These are phyloP conservation scores for Liasis olivaceus DNA, from an alignment of 2,797 vertebrate species.

Conservation along the genomic window DNA sequence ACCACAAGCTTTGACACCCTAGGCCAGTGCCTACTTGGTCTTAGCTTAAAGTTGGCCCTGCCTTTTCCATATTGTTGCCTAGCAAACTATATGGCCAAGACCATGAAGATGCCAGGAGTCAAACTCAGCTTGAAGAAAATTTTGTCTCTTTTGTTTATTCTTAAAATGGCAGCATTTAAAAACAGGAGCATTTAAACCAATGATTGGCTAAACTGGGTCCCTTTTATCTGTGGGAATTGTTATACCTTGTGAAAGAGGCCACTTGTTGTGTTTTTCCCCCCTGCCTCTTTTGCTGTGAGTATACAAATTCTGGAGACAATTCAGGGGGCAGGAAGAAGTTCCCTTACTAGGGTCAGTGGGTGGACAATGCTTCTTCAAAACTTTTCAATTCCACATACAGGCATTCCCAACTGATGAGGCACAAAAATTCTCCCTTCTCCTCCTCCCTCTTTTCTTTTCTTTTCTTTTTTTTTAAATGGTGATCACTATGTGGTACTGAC, in stretches of 20 bases:
- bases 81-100: background rate
- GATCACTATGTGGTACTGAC: background rate
- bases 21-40: background rate
- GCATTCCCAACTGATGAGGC: background rate
- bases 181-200: background rate
- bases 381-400: background rate
- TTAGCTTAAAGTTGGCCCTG: background rate
- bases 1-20: background rate
- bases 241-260: background rate
- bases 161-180: background rate
- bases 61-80: background rate
- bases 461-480: background rate
- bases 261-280: background rate
- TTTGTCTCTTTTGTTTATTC: background rate
- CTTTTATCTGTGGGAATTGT: background rate
- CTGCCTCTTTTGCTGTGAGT: background rate
- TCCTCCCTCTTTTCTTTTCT: background rate
- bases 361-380: background rate
- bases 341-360: background rate
- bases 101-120: background rate
- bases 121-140: background rate
- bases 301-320: background rate
- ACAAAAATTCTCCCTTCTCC: background rate
- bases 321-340: background rate
- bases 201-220: background rate